Evolutionary conservation across 2,113 vertebrate genomes (phyloP).

Genomic region (Pelusios castaneus): DNA sequence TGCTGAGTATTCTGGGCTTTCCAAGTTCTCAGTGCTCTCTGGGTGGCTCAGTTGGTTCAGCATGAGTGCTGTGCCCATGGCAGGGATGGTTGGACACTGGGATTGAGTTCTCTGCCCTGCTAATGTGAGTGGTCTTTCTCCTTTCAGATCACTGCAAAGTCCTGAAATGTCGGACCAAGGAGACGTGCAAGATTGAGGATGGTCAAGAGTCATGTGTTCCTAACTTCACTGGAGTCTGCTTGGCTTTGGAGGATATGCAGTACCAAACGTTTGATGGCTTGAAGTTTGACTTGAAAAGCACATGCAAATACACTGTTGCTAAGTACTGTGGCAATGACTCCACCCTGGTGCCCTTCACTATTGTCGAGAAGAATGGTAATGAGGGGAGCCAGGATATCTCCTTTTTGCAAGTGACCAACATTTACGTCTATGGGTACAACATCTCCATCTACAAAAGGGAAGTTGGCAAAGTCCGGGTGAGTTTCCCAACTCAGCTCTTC

Average conservation of each 20-base stretch:
- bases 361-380: slow-evolving; percentile 27
- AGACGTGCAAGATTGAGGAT: slow-evolving; percentile 5
- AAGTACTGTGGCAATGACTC: background rate
- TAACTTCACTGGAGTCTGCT: slow-evolving; percentile 44
- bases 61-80: background rate
- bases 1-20: no score
- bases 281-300: slow-evolving; percentile 30
- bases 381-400: slow-evolving; percentile 29
- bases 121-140: background rate
- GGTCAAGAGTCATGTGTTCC: slow-evolving; percentile 21
- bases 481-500: background rate
- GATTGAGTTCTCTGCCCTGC: background rate
- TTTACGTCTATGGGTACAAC: slow-evolving; percentile 60
- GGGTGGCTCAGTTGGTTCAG: background rate
- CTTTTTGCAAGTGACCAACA: slow-evolving; percentile 43
- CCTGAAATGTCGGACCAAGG: slow-evolving; percentile 10
- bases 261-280: slow-evolving; percentile 67
- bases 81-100: background rate
- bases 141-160: slow-evolving; percentile 78
- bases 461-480: background rate
- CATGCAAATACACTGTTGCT: slow-evolving; percentile 27
- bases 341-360: background rate
- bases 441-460: slow-evolving; percentile 25
- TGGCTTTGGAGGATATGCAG: slow-evolving; percentile 65
- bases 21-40: background rate